A percentile compares a stretch with the other conserved stretches of the same genome.
These are phyloP conservation scores for Agriotes lineatus DNA, from an alignment of 2,888 invertebrate species.

Conservation along the genomic window DNA sequence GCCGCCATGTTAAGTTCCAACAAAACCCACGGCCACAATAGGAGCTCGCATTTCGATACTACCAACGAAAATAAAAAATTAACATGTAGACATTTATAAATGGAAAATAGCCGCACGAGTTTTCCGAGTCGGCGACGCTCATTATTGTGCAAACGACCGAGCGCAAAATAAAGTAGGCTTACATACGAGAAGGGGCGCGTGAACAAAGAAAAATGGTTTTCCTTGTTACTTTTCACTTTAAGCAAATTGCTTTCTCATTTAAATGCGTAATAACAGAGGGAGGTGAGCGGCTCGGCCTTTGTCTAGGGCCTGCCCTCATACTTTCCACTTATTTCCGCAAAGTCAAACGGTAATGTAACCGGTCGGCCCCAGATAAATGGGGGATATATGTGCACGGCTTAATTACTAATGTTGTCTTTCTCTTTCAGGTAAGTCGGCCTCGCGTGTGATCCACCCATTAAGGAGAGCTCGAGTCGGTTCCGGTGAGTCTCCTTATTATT, in stretches of 20 bases:
- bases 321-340: slow-evolving; percentile 3
- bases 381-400: slow-evolving; percentile 17
- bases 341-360: neutral
- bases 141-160: slow-evolving; percentile 15
- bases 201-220: slow-evolving; percentile 11
- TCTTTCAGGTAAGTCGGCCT: slow-evolving; percentile 23
- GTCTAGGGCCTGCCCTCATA: neutral
- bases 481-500: slow-evolving; percentile 9
- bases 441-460: slow-evolving; percentile 1
- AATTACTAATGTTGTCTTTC: slow-evolving; percentile 29
- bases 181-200: neutral
- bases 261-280: neutral
- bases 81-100: slow-evolving; percentile 19
- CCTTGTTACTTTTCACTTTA: slow-evolving; percentile 15
- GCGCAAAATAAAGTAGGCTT: slow-evolving; percentile 7
- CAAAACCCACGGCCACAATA: neutral
- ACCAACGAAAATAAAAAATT: slow-evolving; percentile 2
- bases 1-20: no score
- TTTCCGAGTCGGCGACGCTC: slow-evolving; percentile 7
- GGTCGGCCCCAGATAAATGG: slow-evolving; percentile 26
- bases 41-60: neutral
- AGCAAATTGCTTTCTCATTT: slow-evolving; percentile 10
- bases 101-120: slow-evolving; percentile 12
- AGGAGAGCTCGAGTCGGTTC: neutral
- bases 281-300: neutral